phyloP scores from a whole-genome alignment of 1,140 invertebrate genomes.

The Pachypsylla venusta region DNA sequence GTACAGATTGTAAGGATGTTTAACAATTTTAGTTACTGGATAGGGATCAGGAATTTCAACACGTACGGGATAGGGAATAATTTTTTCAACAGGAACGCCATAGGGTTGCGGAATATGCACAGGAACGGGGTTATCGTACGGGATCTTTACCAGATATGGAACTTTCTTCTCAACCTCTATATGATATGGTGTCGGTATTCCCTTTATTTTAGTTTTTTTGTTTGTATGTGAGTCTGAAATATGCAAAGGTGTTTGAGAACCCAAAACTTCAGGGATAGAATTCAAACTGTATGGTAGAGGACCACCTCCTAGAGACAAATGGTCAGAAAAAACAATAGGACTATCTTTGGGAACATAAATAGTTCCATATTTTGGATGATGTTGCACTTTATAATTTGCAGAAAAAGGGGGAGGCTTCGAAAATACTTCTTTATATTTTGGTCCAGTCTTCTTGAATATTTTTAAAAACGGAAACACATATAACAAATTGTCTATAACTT shows the following conservation, averaged over 20 bases:
- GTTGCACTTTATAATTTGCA: no score
- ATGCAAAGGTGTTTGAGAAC: background rate
- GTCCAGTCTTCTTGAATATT: no score
- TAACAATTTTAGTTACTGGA: background rate
- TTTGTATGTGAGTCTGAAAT: background rate
- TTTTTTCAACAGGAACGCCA: conserved; percentile 4
- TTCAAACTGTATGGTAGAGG: no score
- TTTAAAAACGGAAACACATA: background rate
- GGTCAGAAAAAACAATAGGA: no score
- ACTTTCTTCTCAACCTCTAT: background rate
- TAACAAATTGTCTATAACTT: background rate
- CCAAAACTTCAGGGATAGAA: no score
- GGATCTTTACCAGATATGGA: background rate
- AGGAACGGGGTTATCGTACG: background rate
- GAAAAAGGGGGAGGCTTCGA: no score
- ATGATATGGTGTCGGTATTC: background rate
- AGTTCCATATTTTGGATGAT: no score
- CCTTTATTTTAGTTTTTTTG: conserved; percentile 3
- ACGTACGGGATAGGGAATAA: background rate
- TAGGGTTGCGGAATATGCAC: background rate
- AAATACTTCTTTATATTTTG: no score
- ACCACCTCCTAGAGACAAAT: no score
- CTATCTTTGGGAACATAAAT: no score
- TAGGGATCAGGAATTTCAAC: conserved; percentile 1
- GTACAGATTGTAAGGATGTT: conserved; percentile 6